Evolutionary conservation across 2,888 invertebrate species (phyloP).

Genomic region (Yponomeuta malinellus): DNA sequence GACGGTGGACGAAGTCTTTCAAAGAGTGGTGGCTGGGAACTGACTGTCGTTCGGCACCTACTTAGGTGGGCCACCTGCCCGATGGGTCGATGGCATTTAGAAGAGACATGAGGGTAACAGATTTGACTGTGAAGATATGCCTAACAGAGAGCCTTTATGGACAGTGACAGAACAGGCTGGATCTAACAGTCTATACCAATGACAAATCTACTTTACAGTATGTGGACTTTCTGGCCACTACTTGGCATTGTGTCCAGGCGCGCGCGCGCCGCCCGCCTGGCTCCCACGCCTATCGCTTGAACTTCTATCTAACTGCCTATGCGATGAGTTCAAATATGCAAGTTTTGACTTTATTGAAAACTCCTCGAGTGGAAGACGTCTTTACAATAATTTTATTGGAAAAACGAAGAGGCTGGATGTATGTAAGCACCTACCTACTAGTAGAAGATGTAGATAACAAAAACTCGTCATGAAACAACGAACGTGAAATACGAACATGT

Average conservation of each 20-base stretch:
- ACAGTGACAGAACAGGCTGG: no score
- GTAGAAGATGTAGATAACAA: no score
- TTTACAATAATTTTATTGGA: background rate
- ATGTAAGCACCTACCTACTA: background rate
- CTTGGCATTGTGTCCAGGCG: background rate
- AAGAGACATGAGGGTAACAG: no score
- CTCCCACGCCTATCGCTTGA: background rate
- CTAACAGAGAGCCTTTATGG: no score
- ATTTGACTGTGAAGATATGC: no score
- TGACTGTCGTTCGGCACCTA: no score
- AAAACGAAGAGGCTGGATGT: background rate
- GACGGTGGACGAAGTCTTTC: no score
- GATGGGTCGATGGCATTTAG: no score
- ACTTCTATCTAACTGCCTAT: background rate
- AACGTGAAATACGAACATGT: no score
- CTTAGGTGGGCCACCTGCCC: no score
- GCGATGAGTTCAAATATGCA: background rate
- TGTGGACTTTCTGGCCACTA: background rate
- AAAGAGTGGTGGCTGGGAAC: no score
- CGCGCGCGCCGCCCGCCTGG: background rate
- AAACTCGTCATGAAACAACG: no score
- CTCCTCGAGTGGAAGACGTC: background rate
- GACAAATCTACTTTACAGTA: background rate
- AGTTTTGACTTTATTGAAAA: constrained; percentile 1
- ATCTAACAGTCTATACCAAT: background rate